These are phyloP conservation scores for Phthorimaea operculella DNA, from an alignment of 1,140 invertebrate species.

Conservation along the genomic window DNA sequence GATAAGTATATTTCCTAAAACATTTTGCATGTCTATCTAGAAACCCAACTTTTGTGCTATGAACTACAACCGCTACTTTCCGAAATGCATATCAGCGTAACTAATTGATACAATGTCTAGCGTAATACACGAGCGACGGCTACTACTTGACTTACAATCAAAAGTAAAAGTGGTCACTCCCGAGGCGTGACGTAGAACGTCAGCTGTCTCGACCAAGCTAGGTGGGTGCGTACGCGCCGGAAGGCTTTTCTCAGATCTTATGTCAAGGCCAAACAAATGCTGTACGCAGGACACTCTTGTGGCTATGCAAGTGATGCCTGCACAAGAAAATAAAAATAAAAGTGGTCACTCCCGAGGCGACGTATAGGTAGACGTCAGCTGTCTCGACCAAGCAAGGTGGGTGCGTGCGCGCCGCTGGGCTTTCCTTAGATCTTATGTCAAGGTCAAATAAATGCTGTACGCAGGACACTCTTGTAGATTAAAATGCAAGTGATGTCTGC, in stretches of 20 bases:
- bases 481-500: no score
- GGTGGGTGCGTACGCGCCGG: background rate
- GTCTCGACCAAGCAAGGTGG: background rate
- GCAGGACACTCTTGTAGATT: no score
- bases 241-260: background rate
- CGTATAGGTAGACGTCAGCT: background rate
- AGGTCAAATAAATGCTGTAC: background rate
- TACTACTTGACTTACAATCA: background rate
- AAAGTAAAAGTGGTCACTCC: constrained; percentile 60
- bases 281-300: no score
- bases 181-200: constrained; percentile 37
- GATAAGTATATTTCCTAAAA: no score
- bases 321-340: constrained; percentile 60
- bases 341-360: constrained; percentile 55
- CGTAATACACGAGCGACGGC: background rate
- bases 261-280: background rate
- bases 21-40: no score
- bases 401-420: background rate
- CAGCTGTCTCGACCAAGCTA: background rate
- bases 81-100: no score
- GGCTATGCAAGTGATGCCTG: no score
- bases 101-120: background rate
- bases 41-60: no score
- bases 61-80: no score
- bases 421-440: background rate